These are phyloP conservation scores for Drosophila kohkoa DNA, from an alignment of 1,140 invertebrate species.

Conservation along the genomic window DNA sequence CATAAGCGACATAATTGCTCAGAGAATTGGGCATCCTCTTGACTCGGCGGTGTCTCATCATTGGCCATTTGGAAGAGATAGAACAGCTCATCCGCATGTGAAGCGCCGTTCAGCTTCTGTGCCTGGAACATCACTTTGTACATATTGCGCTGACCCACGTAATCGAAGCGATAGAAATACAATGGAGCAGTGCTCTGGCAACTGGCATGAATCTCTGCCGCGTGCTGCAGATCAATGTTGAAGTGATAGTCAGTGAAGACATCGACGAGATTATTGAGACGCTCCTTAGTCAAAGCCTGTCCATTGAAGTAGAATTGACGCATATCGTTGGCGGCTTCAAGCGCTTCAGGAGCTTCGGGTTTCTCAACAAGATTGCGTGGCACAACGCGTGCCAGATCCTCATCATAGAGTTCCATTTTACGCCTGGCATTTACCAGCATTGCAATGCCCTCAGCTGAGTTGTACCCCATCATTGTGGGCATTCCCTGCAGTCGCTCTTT, in stretches of 20 bases:
- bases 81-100: constrained; percentile 87
- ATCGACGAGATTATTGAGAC: constrained; percentile 60
- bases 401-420: constrained; percentile 58
- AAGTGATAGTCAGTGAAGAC: constrained; percentile 74
- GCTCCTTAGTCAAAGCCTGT: constrained; percentile 36
- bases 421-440: constrained; percentile 54
- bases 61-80: constrained; percentile 87
- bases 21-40: constrained; percentile 85
- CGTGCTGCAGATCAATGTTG: constrained; percentile 59
- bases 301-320: constrained; percentile 75
- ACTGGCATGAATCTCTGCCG: constrained; percentile 64
- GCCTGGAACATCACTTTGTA: constrained; percentile 85
- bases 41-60: constrained; percentile 84
- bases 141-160: constrained; percentile 86
- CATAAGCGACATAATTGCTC: constrained; percentile 86
- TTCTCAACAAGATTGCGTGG: constrained; percentile 56
- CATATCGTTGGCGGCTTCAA: constrained; percentile 56
- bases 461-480: constrained; percentile 75
- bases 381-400: constrained; percentile 68
- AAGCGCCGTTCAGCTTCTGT: constrained; percentile 85
- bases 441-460: constrained; percentile 68
- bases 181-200: constrained; percentile 64
- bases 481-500: constrained; percentile 51
- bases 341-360: constrained; percentile 25
- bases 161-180: constrained; percentile 86